A percentile compares a stretch with the other conserved stretches of the same genome.
phyloP scores from a whole-genome alignment of 2,113 vertebrate genomes.

The Proteles cristata region DNA sequence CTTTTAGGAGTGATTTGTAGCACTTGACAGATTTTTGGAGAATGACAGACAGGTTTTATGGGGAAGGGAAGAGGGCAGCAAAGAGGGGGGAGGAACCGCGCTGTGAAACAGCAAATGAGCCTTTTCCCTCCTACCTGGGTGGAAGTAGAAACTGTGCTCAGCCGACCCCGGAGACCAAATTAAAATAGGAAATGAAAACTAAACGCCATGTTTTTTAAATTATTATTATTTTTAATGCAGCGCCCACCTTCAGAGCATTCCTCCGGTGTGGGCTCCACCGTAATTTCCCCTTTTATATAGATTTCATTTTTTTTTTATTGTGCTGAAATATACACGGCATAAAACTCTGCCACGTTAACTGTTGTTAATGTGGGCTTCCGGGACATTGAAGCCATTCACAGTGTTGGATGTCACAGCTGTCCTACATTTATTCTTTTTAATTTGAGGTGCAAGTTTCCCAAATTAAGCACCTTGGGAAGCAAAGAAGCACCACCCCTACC shows the following conservation, averaged over 20 bases:
- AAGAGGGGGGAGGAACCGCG: neutral
- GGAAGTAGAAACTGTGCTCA: slow-evolving; percentile 54
- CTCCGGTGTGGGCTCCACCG: too few species aligned
- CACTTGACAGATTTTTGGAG: slow-evolving; percentile 62
- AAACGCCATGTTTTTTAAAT: neutral
- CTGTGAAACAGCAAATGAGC: neutral
- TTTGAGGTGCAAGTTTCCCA: neutral
- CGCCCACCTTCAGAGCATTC: neutral
- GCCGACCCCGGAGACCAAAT: slow-evolving; percentile 64
- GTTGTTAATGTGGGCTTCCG: neutral
- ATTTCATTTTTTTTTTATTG: neutral
- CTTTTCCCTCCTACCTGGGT: neutral
- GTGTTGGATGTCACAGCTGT: neutral
- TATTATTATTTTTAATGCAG: slow-evolving; percentile 5
- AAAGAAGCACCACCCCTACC: neutral
- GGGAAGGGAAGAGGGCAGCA: slow-evolving; percentile 9
- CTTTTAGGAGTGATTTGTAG: slow-evolving; percentile 64
- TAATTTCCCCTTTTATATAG: neutral
- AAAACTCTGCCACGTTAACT: neutral
- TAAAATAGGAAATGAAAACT: slow-evolving; percentile 73
- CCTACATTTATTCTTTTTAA: neutral
- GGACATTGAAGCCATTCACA: neutral
- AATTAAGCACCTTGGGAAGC: neutral
- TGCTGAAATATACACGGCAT: neutral
- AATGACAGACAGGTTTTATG: slow-evolving; percentile 18